Conservation (phyloP, 1,140 invertebrate genomes). For the Aphidius ervi region DNA sequence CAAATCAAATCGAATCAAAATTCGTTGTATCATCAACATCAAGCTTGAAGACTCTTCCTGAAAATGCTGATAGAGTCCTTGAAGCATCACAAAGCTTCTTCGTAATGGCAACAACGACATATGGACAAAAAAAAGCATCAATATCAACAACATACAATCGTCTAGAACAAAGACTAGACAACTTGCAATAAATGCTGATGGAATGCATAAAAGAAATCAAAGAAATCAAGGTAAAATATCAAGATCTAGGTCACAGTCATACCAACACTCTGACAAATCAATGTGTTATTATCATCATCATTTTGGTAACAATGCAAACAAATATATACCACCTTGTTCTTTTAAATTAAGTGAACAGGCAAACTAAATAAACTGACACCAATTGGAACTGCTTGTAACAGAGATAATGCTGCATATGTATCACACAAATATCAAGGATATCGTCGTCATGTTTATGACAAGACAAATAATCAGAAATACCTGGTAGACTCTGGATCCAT, state of each 20-base stretch:
- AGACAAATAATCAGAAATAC: conserved; percentile 7
- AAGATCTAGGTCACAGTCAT: neutral
- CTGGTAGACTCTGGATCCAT: conserved; percentile 15
- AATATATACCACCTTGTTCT: neutral
- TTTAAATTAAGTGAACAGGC: neutral
- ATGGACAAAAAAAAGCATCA: neutral
- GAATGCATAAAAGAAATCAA: conserved; percentile 5
- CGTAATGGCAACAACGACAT: conserved; percentile 9
- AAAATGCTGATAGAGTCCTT: neutral
- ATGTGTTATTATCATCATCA: conserved; percentile 14
- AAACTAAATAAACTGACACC: conserved; percentile 22
- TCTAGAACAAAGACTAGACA: conserved; percentile 8
- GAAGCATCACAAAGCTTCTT: neutral
- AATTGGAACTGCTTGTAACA: conserved; percentile 9
- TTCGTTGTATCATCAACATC: neutral
- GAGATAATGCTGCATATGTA: conserved; percentile 3
- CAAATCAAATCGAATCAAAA: neutral
- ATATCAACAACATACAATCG: conserved; percentile 22
- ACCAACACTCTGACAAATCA: too few relatives aligned
- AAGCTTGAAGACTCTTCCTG: neutral
- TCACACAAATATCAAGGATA: neutral
- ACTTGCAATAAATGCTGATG: conserved; percentile 24
- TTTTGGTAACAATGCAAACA: neutral
- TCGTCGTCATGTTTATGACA: conserved; percentile 17
- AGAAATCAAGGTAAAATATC: neutral